Percentiles rank a stretch among this genome's conserved stretches.
Conservation (phyloP, 1,140 invertebrate species). For the Cotesia glomerata region DNA sequence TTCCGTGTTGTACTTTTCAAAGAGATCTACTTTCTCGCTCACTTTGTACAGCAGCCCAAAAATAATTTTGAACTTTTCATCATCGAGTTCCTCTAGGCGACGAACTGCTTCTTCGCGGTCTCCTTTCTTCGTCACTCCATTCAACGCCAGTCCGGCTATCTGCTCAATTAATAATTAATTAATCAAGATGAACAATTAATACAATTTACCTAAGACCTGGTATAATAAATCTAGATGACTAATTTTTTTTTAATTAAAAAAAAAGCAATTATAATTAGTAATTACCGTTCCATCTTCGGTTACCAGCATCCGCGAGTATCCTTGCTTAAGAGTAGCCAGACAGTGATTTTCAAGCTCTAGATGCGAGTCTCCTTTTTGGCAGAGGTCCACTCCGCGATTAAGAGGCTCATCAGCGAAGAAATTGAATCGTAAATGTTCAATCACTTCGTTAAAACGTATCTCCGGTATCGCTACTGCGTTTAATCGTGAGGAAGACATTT, state of each 20-base stretch:
- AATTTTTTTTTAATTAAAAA: neutral
- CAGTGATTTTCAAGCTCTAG: slow-evolving; percentile 77
- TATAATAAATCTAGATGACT: too few species aligned
- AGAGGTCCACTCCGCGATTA: slow-evolving; percentile 76
- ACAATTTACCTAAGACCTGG: neutral
- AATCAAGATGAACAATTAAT: neutral
- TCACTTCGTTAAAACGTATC: slow-evolving; percentile 67
- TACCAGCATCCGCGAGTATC: slow-evolving; percentile 75
- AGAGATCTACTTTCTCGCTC: slow-evolving; percentile 69
- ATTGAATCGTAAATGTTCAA: slow-evolving; percentile 72
- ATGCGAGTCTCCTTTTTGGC: slow-evolving; percentile 70
- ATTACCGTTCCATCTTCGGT: slow-evolving; percentile 67
- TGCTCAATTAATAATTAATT: slow-evolving; percentile 45
- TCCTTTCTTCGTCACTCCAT: slow-evolving; percentile 67
- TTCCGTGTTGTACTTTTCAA: slow-evolving; percentile 70
- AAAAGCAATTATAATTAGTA: slow-evolving; percentile 51
- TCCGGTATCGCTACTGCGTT: slow-evolving; percentile 57
- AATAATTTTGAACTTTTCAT: slow-evolving; percentile 71
- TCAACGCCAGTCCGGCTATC: slow-evolving; percentile 73
- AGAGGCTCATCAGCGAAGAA: slow-evolving; percentile 84
- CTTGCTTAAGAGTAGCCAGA: slow-evolving; percentile 71
- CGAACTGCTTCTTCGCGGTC: slow-evolving; percentile 67
- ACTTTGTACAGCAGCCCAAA: slow-evolving; percentile 70
- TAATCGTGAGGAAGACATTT: slow-evolving; percentile 50
- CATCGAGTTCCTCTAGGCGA: slow-evolving; percentile 65